These are phyloP conservation scores for Stenodera caucasica DNA, from an alignment of 2,888 invertebrate genomes.

Conservation along the genomic window DNA sequence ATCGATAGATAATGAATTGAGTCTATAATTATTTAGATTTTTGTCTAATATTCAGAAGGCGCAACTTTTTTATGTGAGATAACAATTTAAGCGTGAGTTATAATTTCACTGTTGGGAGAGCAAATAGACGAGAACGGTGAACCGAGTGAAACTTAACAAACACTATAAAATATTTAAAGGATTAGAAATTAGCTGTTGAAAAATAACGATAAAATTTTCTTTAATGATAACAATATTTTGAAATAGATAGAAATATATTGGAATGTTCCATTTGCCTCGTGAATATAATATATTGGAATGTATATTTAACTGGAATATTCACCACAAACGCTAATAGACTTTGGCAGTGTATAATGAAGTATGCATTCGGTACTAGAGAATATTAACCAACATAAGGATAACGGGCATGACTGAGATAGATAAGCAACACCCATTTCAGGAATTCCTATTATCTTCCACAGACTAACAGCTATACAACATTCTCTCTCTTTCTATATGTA, in stretches of 20 bases:
- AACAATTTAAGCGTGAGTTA: not conserved
- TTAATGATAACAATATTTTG: too few relatives aligned
- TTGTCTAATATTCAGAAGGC: not conserved
- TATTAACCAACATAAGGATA: constrained; percentile 31
- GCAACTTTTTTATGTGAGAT: not conserved
- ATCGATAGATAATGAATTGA: too few relatives aligned
- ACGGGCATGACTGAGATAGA: constrained; percentile 31
- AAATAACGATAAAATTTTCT: not conserved
- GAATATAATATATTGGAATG: constrained; percentile 27
- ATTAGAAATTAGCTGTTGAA: not conserved
- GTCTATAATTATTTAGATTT: not conserved
- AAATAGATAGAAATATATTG: constrained; percentile 10
- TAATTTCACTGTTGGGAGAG: not conserved
- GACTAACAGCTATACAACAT: constrained; percentile 25
- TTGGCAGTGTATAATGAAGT: constrained; percentile 41
- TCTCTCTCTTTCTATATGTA: constrained; percentile 15
- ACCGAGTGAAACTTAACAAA: not conserved
- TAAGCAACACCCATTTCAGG: constrained; percentile 29
- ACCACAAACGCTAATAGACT: constrained; percentile 32
- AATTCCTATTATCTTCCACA: constrained; percentile 29
- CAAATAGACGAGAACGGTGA: not conserved
- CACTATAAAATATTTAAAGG: not conserved
- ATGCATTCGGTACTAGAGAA: constrained; percentile 35
- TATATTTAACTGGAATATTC: constrained; percentile 21
- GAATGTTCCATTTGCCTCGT: constrained; percentile 19